Conservation (phyloP, 2,797 vertebrate genomes). For the Aselliscus stoliczkanus region DNA sequence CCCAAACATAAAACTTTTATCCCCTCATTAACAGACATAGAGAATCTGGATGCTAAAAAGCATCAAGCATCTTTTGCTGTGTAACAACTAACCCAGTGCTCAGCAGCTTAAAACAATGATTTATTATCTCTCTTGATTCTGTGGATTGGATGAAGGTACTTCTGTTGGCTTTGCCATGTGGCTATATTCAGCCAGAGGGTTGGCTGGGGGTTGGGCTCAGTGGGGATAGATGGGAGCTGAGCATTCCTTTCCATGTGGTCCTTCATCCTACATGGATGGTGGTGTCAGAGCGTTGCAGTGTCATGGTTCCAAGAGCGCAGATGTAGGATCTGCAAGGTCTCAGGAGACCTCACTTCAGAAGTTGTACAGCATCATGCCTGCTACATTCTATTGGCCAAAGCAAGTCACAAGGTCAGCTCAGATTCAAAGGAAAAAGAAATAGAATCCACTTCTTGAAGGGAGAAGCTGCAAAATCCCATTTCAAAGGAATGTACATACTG, state of each 20-base stretch:
- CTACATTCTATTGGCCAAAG: neutral
- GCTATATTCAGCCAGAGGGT: neutral
- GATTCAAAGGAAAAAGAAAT: neutral
- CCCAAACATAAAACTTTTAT: neutral
- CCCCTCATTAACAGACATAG: neutral
- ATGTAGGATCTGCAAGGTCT: neutral
- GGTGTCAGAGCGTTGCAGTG: neutral
- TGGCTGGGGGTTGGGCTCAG: neutral
- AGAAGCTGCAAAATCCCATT: neutral
- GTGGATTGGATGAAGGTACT: neutral
- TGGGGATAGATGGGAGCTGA: neutral
- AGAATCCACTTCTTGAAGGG: neutral
- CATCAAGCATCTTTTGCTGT: neutral
- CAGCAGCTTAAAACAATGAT: neutral
- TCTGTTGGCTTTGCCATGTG: neutral
- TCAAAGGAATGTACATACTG: neutral
- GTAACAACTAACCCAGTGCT: neutral
- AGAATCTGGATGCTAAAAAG: slow-evolving; percentile 2
- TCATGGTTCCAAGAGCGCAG: neutral
- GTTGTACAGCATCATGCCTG: neutral
- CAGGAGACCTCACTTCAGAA: neutral
- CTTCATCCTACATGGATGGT: neutral
- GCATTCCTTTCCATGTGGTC: neutral
- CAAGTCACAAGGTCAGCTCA: slow-evolving; percentile 6
- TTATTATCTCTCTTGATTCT: neutral